phyloP scores from a whole-genome alignment of 2,888 invertebrate genomes.

The Spilarctia lutea region DNA sequence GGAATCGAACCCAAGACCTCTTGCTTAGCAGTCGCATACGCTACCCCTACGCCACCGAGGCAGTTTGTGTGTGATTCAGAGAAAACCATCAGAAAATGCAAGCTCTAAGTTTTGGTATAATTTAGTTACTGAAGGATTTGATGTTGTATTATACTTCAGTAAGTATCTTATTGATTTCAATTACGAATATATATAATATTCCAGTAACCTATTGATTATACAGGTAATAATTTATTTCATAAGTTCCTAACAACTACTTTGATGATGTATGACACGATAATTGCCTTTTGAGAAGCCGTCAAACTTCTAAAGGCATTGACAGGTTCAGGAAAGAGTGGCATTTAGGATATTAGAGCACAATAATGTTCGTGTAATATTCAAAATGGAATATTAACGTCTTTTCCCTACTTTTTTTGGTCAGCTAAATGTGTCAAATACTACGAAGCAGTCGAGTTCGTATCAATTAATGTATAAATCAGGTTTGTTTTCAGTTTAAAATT shows the following conservation, averaged over 20 bases:
- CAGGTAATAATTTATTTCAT: constrained; percentile 17
- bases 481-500: not conserved
- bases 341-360: constrained; percentile 65
- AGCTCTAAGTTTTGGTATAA: not conserved
- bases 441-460: not conserved
- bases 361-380: not conserved
- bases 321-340: constrained; percentile 37
- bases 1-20: no score
- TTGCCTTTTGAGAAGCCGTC: constrained; percentile 49
- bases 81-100: not conserved
- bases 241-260: constrained; percentile 11
- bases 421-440: not conserved
- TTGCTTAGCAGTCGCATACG: no score
- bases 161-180: not conserved
- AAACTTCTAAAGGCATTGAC: constrained; percentile 38
- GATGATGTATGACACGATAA: constrained; percentile 55
- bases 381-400: not conserved
- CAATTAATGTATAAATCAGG: not conserved
- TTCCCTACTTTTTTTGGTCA: not conserved
- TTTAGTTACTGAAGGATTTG: not conserved
- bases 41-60: no score
- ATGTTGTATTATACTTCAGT: not conserved
- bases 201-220: not conserved
- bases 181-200: not conserved
- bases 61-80: no score